Evolutionary conservation across 1,140 invertebrate species (phyloP).

Genomic region (Orchestia grillus): DNA sequence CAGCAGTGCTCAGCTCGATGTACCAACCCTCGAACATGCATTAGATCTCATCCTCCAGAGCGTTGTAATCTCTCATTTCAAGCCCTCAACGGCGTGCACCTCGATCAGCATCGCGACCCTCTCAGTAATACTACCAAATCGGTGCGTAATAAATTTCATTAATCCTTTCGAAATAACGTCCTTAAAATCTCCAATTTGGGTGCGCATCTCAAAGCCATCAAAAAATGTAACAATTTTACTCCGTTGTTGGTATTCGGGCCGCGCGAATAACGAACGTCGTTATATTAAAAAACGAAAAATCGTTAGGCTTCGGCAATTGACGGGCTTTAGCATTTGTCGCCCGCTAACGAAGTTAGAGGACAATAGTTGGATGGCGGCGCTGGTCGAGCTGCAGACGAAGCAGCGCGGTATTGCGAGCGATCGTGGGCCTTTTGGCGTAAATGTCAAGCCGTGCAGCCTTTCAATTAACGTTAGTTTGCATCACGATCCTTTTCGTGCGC

Average conservation of each 20-base stretch:
- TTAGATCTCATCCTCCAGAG: background rate
- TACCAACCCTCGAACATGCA: no score
- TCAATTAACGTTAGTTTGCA: background rate
- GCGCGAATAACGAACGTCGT: background rate
- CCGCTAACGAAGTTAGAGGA: conserved; percentile 34
- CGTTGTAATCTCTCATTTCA: background rate
- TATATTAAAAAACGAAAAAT: background rate
- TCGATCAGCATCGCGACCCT: background rate
- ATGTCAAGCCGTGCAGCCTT: background rate
- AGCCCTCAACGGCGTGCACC: background rate
- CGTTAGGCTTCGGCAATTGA: background rate
- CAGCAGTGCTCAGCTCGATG: no score
- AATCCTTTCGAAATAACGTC: background rate
- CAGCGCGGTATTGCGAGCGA: background rate
- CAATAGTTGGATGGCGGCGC: conserved; percentile 6
- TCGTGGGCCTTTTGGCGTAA: background rate
- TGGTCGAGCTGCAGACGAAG: background rate
- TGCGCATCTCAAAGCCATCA: background rate
- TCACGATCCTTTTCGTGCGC: background rate
- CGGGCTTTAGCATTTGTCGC: conserved; percentile 33
- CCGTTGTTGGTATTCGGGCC: background rate
- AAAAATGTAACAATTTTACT: background rate
- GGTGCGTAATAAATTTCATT: background rate
- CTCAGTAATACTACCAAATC: background rate
- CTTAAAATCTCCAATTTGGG: background rate